Evolutionary conservation across 2,888 invertebrate species (phyloP), one percentile per base, ranked within the genome.

Genomic region (Parnassius smintheus): DNA sequence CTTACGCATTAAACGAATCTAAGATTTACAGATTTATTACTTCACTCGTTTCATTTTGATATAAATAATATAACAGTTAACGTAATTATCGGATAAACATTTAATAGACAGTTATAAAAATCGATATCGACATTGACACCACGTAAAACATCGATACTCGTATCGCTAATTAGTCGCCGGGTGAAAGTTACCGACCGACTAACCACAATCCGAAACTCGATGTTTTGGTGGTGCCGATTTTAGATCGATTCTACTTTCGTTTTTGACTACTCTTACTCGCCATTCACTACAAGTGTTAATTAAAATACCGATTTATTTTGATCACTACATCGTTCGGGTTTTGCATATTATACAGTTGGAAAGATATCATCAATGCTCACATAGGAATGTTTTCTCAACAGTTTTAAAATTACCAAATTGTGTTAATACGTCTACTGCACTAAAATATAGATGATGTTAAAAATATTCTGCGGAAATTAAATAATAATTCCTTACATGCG

Each of bases 221-320:
- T 86, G 87, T 89, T 91, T 90, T 84, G 87, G 87, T 78, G 78
- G 75, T 81, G 82, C 76, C 81, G 86, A 90, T 88, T 91, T 86
- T 88, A 90, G 88, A 89, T 88, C 85, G 85, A 90, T 86, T 85
- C 87, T 85, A 91, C 91, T 91, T 91, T 91, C 91, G 91, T 88
- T 91, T 91, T 90, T 91, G 88, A 85, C 87, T 88, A 85, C 88
- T 88, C 88, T 88, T 86, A 82, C 87, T 84, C 78, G 79, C 81
- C 83, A 74, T 78, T 87, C 86, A 81, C 86, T 79, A 71, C 66
- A 66, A 71, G 74, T 77, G 74, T 74, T 69, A 69, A 74, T 75
- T 77, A 76, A 76, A 80, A 77, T 75, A 75, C 76, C 80, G 84
- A 87, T 88, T 88, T 86, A 86, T 85, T 77, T 78, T 69, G 65